Evolutionary conservation across 1,140 invertebrate species (phyloP), one percentile per base, ranked within the genome.

Genomic region (Solenopsis invicta): DNA sequence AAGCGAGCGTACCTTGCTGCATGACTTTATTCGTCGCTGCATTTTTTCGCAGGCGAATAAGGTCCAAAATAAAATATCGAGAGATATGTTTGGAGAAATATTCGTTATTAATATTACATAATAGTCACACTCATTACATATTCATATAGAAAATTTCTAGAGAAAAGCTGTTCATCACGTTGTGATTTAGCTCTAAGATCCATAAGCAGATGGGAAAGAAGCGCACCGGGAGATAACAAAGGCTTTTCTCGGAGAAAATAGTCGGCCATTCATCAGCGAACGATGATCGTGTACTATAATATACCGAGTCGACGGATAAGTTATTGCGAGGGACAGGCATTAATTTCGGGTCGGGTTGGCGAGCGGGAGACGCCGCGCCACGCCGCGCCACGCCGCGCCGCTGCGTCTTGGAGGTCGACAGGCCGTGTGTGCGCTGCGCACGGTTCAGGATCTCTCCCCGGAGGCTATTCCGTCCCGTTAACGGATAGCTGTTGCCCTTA

Each of bases 251-350:
- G 64, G 89, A 13, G 91, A 93, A 94, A 92, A 93, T 92, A 90
- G 82, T 89, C 72, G 85, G 67, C 89, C 88, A 93, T 94, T 92
- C 92, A 90, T 94, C 93, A 93, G 90, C 76, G 89, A 86, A 87
- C 85, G 87, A 85, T 90, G 93, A 94, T 93, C 92, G 92, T 89
- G 88, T 88, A 80, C 90, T 89, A 93, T 94, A 93, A 94, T 94
- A 92, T 92, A 93, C 88, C 87, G 88, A 74, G 88, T 77, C 78
- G 91, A 82, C 56, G 91, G 93, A 93, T 94, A 94, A 94, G 92
- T 95, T 94, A 94, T 92, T 92, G 92, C 90, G 29, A 89, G 92
- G 92, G 93, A 94, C 92, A 91, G 86, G 89, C 94, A 95, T 94
- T 95, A 94, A 95, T 95, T 94, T 94, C 88, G 54, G 78, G 67